These are phyloP conservation scores for Globodera rostochiensis DNA, from an alignment of 1,140 invertebrate species.

Conservation along the genomic window DNA sequence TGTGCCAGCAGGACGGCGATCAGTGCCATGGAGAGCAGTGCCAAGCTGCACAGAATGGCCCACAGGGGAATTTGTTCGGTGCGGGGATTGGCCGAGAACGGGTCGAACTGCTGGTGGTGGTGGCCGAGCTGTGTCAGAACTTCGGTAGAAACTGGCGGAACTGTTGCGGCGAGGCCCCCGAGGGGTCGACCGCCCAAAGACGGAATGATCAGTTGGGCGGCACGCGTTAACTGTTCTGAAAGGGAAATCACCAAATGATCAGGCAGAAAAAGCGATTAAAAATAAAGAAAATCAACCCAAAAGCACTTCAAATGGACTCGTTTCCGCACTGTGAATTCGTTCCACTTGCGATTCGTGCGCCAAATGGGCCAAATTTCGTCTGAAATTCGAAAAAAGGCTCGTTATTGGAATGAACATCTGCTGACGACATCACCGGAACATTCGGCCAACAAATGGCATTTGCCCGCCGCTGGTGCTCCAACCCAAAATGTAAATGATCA, in stretches of 20 bases:
- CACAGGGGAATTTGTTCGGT: constrained; percentile 27
- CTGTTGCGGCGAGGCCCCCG: background rate
- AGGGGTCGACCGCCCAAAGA: no score
- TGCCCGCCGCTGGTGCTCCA: background rate
- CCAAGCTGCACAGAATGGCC: constrained; percentile 22
- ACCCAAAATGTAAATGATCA: constrained; percentile 7
- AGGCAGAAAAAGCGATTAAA: background rate
- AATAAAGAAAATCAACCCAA: constrained; percentile 4
- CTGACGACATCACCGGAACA: constrained; percentile 7
- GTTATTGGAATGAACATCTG: background rate
- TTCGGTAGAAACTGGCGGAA: background rate
- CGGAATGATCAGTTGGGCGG: background rate
- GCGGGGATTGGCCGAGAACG: background rate
- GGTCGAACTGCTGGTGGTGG: background rate
- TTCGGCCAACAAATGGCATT: constrained; percentile 12
- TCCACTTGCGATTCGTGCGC: constrained; percentile 8
- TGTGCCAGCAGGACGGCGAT: constrained; percentile 13
- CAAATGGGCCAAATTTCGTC: constrained; percentile 19
- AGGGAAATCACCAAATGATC: background rate
- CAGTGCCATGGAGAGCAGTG: constrained; percentile 19
- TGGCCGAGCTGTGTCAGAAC: background rate
- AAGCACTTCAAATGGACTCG: constrained; percentile 19
- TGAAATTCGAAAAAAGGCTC: background rate
- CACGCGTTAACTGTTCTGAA: background rate
- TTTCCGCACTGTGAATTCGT: background rate